Percentiles rank a stretch among this genome's conserved stretches.
phyloP scores from a whole-genome alignment of 2,113 vertebrate genomes.

The Cyrtonyx montezumae region DNA sequence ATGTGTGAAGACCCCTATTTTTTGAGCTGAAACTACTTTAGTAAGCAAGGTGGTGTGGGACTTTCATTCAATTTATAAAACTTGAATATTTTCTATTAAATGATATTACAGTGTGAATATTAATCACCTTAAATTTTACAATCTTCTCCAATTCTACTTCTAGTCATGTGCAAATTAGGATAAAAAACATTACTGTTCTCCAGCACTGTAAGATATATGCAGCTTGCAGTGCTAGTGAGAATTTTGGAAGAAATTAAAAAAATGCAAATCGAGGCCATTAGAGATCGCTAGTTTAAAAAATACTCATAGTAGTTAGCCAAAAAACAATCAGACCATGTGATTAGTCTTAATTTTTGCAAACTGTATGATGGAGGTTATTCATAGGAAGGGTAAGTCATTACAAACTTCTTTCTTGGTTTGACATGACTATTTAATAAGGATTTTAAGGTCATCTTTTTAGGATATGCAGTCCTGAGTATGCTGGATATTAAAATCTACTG shows the following conservation, averaged over 20 bases:
- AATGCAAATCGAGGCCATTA: not conserved
- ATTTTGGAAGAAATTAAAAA: not conserved
- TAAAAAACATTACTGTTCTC: not conserved
- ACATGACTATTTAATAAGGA: conserved; percentile 47
- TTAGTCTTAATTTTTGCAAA: not conserved
- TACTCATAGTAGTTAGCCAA: not conserved
- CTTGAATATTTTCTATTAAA: not conserved
- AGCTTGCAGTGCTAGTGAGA: not conserved
- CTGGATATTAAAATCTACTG: conserved; percentile 19
- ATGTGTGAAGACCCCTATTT: not conserved
- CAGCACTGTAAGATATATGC: not conserved
- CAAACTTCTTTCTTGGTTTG: conserved; percentile 66
- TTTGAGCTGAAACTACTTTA: not conserved
- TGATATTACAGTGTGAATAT: not conserved
- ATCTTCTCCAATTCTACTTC: not conserved
- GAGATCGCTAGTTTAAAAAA: not conserved
- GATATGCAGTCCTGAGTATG: not conserved
- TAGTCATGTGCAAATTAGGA: not conserved
- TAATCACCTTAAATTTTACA: not conserved
- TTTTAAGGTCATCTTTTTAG: conserved; percentile 30
- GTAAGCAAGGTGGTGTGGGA: not conserved
- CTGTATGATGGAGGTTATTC: not conserved
- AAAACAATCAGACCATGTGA: not conserved
- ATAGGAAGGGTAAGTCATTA: conserved; percentile 30
- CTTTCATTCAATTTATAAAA: not conserved